phyloP scores from a whole-genome alignment of 2,797 vertebrate genomes.

The Hydrolagus colliei region DNA sequence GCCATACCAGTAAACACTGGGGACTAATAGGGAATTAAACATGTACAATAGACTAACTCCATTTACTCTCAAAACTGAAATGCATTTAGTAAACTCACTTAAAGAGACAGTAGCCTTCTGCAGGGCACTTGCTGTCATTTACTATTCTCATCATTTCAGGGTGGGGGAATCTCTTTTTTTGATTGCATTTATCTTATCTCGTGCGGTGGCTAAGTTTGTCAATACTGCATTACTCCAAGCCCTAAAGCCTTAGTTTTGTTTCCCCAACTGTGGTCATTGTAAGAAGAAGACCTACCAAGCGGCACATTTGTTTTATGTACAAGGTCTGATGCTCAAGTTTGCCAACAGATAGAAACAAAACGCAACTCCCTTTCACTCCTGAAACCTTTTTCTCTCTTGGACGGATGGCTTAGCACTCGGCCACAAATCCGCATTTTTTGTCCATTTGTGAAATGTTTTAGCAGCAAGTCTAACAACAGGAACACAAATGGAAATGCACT shows the following conservation, averaged over 20 bases:
- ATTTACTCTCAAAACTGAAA: constrained; percentile 60
- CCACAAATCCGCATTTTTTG: neutral
- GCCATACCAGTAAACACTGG: constrained; percentile 59
- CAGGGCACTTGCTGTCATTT: constrained; percentile 31
- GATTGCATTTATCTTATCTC: constrained; percentile 26
- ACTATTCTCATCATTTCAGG: constrained; percentile 19
- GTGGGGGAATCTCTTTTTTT: constrained; percentile 24
- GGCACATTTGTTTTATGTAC: neutral
- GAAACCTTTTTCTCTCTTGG: neutral
- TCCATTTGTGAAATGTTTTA: neutral
- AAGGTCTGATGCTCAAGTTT: neutral
- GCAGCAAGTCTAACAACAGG: neutral
- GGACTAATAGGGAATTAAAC: constrained; percentile 78
- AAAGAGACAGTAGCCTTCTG: constrained; percentile 47
- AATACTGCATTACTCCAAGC: neutral
- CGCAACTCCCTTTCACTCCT: neutral
- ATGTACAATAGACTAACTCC: constrained; percentile 69
- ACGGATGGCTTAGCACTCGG: neutral
- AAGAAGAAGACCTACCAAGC: neutral
- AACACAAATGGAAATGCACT: neutral
- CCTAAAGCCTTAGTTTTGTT: neutral
- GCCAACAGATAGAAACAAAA: neutral
- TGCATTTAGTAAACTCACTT: constrained; percentile 68
- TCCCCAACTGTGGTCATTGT: neutral
- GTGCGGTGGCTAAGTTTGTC: constrained; percentile 16